Conservation (phyloP, 1,140 invertebrate species). For the Pentalonia nigronervosa region DNA sequence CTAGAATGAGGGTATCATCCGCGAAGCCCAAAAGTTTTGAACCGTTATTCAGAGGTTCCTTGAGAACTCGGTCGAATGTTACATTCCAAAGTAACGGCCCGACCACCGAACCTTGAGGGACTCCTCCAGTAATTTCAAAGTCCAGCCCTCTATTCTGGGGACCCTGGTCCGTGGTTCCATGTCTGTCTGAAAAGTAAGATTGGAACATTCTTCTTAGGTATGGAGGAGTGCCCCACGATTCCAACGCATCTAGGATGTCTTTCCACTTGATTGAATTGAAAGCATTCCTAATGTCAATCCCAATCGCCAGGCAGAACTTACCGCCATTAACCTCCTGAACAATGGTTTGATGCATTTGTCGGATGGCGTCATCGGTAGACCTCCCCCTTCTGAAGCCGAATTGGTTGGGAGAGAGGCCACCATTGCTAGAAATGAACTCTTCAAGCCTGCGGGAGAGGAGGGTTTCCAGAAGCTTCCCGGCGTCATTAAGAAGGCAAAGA, state of each 20-base stretch:
- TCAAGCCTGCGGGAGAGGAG: neutral
- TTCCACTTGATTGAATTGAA: neutral
- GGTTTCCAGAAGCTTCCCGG: slow-evolving; percentile 60
- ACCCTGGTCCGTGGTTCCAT: too few relatives aligned
- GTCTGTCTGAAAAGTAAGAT: neutral
- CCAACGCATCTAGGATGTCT: neutral
- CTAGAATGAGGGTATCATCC: too few relatives aligned
- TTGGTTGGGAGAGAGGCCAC: neutral
- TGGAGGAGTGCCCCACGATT: neutral
- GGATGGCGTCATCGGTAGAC: neutral
- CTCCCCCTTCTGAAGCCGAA: neutral
- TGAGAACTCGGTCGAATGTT: too few relatives aligned
- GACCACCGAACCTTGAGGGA: too few relatives aligned
- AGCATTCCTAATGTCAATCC: neutral
- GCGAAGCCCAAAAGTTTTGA: too few relatives aligned
- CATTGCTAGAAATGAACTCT: neutral
- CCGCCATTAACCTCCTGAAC: neutral
- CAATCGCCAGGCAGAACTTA: neutral
- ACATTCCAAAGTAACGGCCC: too few relatives aligned
- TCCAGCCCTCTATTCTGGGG: too few relatives aligned
- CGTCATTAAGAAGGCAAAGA: slow-evolving; percentile 60
- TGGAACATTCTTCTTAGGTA: neutral
- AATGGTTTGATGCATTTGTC: neutral
- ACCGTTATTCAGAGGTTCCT: too few relatives aligned
- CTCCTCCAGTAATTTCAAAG: too few relatives aligned